phyloP scores from a whole-genome alignment of 2,888 invertebrate genomes.

The Drosophila falleni region DNA sequence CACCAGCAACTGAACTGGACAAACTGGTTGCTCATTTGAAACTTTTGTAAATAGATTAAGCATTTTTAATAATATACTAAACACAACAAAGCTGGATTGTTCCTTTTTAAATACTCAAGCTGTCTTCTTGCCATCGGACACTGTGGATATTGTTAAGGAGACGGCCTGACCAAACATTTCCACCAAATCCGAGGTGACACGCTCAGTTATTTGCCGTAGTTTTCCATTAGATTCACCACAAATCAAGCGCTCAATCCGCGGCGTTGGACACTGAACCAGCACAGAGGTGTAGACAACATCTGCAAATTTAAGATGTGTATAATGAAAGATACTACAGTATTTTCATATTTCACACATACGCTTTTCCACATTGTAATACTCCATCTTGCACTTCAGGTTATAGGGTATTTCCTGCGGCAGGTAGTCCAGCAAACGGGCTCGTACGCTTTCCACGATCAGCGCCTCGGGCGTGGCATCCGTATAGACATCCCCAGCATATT shows the following conservation, averaged over 20 bases:
- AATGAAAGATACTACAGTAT: too few relatives aligned
- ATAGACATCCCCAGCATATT: conserved; percentile 89
- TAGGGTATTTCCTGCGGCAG: conserved; percentile 96
- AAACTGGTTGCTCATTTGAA: conserved; percentile 88
- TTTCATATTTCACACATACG: conserved; percentile 78
- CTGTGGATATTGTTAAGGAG: conserved; percentile 84
- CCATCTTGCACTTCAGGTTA: conserved; percentile 88
- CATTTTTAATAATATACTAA: conserved; percentile 33
- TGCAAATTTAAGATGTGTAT: conserved; percentile 57
- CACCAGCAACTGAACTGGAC: conserved; percentile 87
- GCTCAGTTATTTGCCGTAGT: conserved; percentile 90
- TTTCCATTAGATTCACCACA: conserved; percentile 90
- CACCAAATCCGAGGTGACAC: conserved; percentile 88
- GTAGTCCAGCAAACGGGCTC: conserved; percentile 93
- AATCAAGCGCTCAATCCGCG: conserved; percentile 88
- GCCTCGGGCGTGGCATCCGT: conserved; percentile 91
- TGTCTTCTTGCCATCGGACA: conserved; percentile 45
- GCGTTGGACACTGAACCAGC: conserved; percentile 88
- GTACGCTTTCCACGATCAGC: conserved; percentile 90
- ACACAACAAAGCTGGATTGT: conserved; percentile 10
- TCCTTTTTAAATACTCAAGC: conserved; percentile 6
- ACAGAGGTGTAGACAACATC: conserved; percentile 87
- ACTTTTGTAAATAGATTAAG: conserved; percentile 86
- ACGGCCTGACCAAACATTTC: conserved; percentile 88
- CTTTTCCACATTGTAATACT: conserved; percentile 88